Percentiles rank a stretch among this genome's conserved stretches.
phyloP scores from a whole-genome alignment of 2,113 vertebrate genomes.

The Ivindomyrus marchei region DNA sequence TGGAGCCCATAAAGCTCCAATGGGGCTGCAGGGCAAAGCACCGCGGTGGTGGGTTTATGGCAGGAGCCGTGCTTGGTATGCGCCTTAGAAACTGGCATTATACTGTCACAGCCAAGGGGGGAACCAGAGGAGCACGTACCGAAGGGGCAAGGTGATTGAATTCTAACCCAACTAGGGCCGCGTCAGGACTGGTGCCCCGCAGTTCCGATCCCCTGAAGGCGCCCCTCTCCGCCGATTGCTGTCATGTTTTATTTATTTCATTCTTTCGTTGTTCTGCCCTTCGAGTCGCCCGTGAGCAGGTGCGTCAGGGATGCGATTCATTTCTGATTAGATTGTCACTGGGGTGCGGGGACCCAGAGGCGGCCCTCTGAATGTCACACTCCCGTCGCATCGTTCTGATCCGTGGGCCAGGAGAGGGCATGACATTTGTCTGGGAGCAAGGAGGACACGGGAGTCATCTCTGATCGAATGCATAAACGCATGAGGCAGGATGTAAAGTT shows the following conservation, averaged over 20 bases:
- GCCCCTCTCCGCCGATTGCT: constrained; percentile 18
- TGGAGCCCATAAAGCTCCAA: neutral
- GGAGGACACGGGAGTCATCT: neutral
- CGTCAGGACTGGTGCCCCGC: constrained; percentile 55
- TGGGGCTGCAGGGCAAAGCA: neutral
- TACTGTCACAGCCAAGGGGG: constrained; percentile 47
- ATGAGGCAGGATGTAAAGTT: neutral
- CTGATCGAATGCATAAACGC: neutral
- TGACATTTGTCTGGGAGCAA: constrained; percentile 4
- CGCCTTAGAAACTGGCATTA: constrained; percentile 39
- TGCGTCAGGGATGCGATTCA: constrained; percentile 27
- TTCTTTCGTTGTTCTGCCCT: constrained; percentile 21
- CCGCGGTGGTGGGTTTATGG: constrained; percentile 38
- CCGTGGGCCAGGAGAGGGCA: neutral
- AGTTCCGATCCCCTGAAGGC: constrained; percentile 40
- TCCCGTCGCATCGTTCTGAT: neutral
- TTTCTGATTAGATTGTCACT: constrained; percentile 27
- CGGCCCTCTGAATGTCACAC: constrained; percentile 1
- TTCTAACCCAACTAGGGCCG: constrained; percentile 52
- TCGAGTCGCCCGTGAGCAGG: constrained; percentile 17
- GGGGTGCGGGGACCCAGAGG: constrained; percentile 4
- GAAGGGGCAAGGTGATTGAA: constrained; percentile 57
- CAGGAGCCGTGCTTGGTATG: constrained; percentile 44
- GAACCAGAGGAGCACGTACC: constrained; percentile 44
- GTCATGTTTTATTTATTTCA: constrained; percentile 36